Percentiles rank a stretch among this genome's conserved stretches.
Evolutionary conservation across 2,888 invertebrate genomes (phyloP).

Genomic region (Tetanocera ferruginea): DNA sequence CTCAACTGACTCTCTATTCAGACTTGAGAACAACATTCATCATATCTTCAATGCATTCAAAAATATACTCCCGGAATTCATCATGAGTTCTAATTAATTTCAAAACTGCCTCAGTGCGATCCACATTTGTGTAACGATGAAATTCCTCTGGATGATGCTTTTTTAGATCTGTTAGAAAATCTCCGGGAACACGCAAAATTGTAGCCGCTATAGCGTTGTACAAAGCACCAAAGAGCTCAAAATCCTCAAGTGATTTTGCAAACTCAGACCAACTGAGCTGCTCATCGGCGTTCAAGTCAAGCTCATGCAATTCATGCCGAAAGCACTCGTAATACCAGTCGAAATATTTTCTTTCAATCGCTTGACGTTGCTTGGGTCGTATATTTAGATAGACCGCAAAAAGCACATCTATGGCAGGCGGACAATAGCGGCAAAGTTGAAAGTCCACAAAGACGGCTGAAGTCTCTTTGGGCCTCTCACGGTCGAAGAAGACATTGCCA

Average conservation of each 20-base stretch:
- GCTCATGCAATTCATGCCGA: constrained; percentile 55
- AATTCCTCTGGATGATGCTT: constrained; percentile 62
- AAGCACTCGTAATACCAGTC: constrained; percentile 58
- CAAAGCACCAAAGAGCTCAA: constrained; percentile 65
- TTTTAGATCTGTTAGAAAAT: constrained; percentile 63
- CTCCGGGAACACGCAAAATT: constrained; percentile 61
- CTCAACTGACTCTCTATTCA: background rate
- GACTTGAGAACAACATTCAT: constrained; percentile 46
- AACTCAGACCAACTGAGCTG: constrained; percentile 63
- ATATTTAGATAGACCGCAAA: constrained; percentile 61
- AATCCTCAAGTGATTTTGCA: constrained; percentile 61
- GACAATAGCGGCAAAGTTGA: constrained; percentile 63
- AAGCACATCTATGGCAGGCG: constrained; percentile 64
- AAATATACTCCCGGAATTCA: constrained; percentile 54
- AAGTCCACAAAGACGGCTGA: constrained; percentile 64
- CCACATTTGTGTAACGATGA: constrained; percentile 65
- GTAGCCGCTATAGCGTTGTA: constrained; percentile 66
- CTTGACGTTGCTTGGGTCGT: constrained; percentile 50
- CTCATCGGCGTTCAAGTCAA: constrained; percentile 57
- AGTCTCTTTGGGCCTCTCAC: constrained; percentile 35
- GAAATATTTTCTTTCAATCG: constrained; percentile 47
- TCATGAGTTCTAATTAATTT: constrained; percentile 51
- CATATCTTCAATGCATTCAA: constrained; percentile 59
- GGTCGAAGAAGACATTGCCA: constrained; percentile 64
- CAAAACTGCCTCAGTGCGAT: constrained; percentile 55